Evolutionary conservation across 2,888 invertebrate genomes (phyloP), one percentile per base, ranked within the genome.

Genomic region (Cabera pusaria): DNA sequence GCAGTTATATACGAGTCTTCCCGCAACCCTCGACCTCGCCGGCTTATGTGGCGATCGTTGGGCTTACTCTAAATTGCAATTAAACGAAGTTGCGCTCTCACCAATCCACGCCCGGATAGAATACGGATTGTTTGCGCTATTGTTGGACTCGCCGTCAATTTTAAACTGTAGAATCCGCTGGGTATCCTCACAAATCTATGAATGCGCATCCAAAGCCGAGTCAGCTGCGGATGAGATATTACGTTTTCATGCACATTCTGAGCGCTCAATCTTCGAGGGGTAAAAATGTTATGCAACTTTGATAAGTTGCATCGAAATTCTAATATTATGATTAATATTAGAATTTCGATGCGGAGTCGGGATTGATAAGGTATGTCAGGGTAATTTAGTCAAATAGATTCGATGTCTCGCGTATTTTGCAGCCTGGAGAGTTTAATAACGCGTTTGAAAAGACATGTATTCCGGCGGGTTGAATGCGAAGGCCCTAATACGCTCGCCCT

Each of bases 41-140:
- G 67, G 79, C 79, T 82, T 81, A 81, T 74, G 70, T 69, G 69
- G 70, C 66, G 65, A 79, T 72, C 66, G 58, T 64, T 58, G 62
- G 56, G 78, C 72, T 83, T 81, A 80, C 68, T 71, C 72, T 74
- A 72, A 77, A 82, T 77, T 80, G 76, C 74, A 79, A 77, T 78
- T 76, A 76, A 78, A 75, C 64, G 62, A 71, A 75, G 68, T 72
- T 68, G 59, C 51, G 56, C 59, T 62, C 56, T 58, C 59, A 50
- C 44, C 54, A 49, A 44, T 44, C 50, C 44, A 38, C 33, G 35
- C 35, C 14, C 28, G 18, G 23, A 18, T 35, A 42, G 42, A 47
- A 53, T 52, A 53, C 56, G 52, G 40, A 52, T 54, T 52, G 47
- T 52, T 49, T 51, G 43, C 32, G 11, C 39, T 39, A 21, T 42